Base-by-base conservation (phyloP, 2,797 vertebrate genomes). In the Poeciliopsis gracilis region DNA sequence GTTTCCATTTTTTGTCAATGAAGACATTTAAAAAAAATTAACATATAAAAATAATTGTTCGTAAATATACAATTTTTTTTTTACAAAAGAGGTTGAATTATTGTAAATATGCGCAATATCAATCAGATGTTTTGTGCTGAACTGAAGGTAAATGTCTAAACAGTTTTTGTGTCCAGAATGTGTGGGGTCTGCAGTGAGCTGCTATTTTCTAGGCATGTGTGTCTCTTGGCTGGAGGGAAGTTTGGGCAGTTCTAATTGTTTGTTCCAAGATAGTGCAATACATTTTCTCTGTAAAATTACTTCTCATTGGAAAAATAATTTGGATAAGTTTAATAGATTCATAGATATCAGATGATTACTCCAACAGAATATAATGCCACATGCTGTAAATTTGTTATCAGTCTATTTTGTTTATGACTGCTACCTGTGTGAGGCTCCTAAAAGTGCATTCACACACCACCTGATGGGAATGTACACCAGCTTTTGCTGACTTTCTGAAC, bases 401-500 rank as follows among this genome's bases (percentile, higher is more conserved):
- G 20, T 38, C 15, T 33, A n/a, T 80, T 1, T 55, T 75, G 57
- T 76, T 23, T 38, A 1, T 25, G 72, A 33, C 66, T 0, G n/a
- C 70, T 75, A 85, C 83, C 86, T 86, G 83, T 88, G 81, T 83
- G 85, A 92, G 86, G 70, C 59, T 25, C 45, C 75, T 80, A 77
- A 55, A 43, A 7, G 23, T 23, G 51, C 3, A 53, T 82, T 89
- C 83, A 81, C 87, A 88, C 75, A 78, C 61, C 76, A 82, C 83
- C 78, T 82, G 84, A 85, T 89, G 80, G 80, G 84, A 91, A 91
- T 73, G 71, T 41, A 4, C 46, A 70, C 13, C 36, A 18, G 61
- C 38, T 78, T 79, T 38, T 86, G 87, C 84, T 86, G 87, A 93
- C 78, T 82, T 74, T 63, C 82, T 77, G 72, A 49, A 3, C 38